phyloP scores from a whole-genome alignment of 2,113 vertebrate species.

The Melanotaenia duboulayi region DNA sequence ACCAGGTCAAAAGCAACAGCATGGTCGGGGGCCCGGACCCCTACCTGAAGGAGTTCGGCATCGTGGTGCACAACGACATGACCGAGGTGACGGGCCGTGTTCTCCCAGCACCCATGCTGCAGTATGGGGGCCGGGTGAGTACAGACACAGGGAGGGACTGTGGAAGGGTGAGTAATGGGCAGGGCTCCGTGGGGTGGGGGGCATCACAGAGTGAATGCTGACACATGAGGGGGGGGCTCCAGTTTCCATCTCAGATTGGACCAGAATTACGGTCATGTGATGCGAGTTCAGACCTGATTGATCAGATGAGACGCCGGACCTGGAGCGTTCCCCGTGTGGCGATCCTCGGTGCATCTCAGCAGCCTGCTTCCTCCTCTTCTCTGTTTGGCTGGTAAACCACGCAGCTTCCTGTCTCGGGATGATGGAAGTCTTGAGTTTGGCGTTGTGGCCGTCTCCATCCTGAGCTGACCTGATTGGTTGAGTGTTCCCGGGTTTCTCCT shows the following conservation, averaged over 20 bases:
- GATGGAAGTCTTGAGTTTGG: too few species aligned
- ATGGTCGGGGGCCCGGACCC: slow-evolving; percentile 98
- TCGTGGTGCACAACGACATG: slow-evolving; percentile 99
- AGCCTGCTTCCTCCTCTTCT: too few species aligned
- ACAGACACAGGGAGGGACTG: slow-evolving; percentile 85
- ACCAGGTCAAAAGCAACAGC: slow-evolving; percentile 97
- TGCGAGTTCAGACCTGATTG: too few species aligned
- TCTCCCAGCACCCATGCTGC: slow-evolving; percentile 97
- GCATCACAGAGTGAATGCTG: slow-evolving; percentile 27
- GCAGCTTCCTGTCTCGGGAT: too few species aligned
- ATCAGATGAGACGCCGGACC: too few species aligned
- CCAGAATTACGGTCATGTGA: too few species aligned
- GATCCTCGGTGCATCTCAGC: too few species aligned
- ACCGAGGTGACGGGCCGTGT: slow-evolving; percentile 96
- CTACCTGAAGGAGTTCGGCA: slow-evolving; percentile 97
- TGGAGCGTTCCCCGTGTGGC: too few species aligned
- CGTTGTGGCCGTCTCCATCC: too few species aligned
- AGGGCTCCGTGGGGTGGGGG: slow-evolving; percentile 42
- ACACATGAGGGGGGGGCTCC: slow-evolving; percentile 21
- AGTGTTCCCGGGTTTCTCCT: too few species aligned
- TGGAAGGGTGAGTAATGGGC: slow-evolving; percentile 86
- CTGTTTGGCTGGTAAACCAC: too few species aligned
- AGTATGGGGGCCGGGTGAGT: slow-evolving; percentile 98
- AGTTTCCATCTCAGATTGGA: neutral
- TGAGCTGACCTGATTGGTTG: too few species aligned